phyloP scores from a whole-genome alignment of 2,888 invertebrate species.

The Piscicola geometra region DNA sequence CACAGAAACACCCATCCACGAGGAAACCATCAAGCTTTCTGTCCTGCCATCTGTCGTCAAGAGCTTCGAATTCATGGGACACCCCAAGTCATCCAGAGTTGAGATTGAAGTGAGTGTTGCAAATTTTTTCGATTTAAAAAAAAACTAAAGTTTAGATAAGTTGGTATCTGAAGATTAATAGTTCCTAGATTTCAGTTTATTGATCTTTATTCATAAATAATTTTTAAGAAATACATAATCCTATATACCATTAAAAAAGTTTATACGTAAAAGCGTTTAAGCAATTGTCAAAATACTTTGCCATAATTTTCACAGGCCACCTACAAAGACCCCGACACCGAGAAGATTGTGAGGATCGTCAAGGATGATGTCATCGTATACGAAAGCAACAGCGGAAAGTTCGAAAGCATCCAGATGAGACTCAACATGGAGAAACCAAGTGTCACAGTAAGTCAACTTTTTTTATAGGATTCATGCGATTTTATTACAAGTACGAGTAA shows the following conservation, averaged over 20 bases:
- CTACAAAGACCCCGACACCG: constrained; percentile 3
- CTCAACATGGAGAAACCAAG: not conserved
- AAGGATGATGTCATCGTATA: not conserved
- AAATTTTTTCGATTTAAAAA: not conserved
- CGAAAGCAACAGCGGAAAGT: not conserved
- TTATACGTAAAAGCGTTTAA: too few species aligned
- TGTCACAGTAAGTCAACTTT: not conserved
- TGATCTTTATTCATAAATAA: too few species aligned
- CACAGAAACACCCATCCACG: not conserved
- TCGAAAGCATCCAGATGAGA: not conserved
- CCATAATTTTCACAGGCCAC: too few species aligned
- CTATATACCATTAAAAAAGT: too few species aligned
- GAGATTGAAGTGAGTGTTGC: constrained; percentile 3
- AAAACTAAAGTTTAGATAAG: not conserved
- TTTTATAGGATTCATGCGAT: not conserved
- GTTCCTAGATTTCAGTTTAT: too few species aligned
- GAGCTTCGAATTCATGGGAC: not conserved
- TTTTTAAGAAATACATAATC: too few species aligned
- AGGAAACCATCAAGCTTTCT: not conserved
- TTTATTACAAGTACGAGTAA: too few species aligned
- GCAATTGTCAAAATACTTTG: too few species aligned
- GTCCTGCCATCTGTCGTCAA: not conserved
- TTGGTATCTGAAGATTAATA: too few species aligned
- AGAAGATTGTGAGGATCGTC: not conserved
- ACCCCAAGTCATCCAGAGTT: not conserved